phyloP scores from a whole-genome alignment of 2,797 vertebrate species.

The Mastacembelus armatus region DNA sequence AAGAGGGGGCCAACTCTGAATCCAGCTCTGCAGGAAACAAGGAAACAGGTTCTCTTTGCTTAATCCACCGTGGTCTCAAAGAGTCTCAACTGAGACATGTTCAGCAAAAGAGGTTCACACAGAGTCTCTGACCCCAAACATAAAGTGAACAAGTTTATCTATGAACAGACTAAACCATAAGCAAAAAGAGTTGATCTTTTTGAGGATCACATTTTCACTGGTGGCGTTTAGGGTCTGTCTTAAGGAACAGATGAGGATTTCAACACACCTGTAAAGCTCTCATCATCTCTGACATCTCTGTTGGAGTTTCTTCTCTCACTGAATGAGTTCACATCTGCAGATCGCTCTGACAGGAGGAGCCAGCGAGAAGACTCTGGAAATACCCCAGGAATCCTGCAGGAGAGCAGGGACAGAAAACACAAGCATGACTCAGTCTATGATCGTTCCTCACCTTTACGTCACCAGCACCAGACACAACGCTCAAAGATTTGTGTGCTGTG shows the following conservation, averaged over 20 bases:
- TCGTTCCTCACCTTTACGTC: constrained; percentile 22
- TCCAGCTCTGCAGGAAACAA: constrained; percentile 84
- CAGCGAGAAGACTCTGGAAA: constrained; percentile 91
- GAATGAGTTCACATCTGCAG: constrained; percentile 81
- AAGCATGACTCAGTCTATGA: not conserved
- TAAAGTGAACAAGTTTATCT: too few species aligned
- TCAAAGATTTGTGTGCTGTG: not conserved
- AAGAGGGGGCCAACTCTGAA: constrained; percentile 76
- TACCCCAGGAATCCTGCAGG: constrained; percentile 87
- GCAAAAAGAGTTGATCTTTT: too few species aligned
- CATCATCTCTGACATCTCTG: constrained; percentile 82
- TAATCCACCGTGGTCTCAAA: too few species aligned
- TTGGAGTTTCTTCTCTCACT: constrained; percentile 80
- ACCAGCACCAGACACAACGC: not conserved
- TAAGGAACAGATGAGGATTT: too few species aligned
- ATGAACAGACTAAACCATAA: too few species aligned
- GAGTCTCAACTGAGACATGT: too few species aligned
- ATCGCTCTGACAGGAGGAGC: constrained; percentile 88
- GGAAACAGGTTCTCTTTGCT: too few species aligned
- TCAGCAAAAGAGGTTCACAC: too few species aligned
- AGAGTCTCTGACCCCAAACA: too few species aligned
- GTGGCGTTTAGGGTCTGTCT: too few species aligned
- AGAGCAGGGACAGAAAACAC: constrained; percentile 23
- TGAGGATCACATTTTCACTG: too few species aligned
- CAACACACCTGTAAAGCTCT: constrained; percentile 84